Evolutionary conservation across 1,140 invertebrate species (phyloP).

Genomic region (Oncopodura yosiiana): DNA sequence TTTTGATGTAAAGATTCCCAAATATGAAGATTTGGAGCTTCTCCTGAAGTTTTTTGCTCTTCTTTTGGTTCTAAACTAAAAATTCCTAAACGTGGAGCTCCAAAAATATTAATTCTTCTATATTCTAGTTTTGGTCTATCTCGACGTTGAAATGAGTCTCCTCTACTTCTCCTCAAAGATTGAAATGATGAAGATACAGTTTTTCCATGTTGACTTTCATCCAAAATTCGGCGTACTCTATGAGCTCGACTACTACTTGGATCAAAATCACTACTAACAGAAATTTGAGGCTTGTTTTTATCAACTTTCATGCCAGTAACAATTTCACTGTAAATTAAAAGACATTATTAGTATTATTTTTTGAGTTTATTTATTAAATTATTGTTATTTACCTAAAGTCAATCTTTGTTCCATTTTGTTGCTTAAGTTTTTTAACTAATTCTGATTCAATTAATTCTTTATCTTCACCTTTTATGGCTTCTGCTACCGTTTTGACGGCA

Average conservation of each 20-base stretch:
- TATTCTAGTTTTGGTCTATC: background rate
- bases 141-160: background rate
- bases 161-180: slow-evolving; percentile 26
- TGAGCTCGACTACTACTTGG: slow-evolving; percentile 33
- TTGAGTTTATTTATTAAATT: slow-evolving; percentile 5
- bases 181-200: background rate
- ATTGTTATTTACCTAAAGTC: slow-evolving; percentile 26
- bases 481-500: slow-evolving; percentile 59
- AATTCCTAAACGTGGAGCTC: slow-evolving; percentile 48
- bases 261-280: slow-evolving; percentile 22
- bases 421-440: slow-evolving; percentile 56
- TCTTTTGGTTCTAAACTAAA: slow-evolving; percentile 42
- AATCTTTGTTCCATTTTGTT: slow-evolving; percentile 38
- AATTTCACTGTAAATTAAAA: slow-evolving; percentile 50
- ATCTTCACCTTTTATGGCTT: slow-evolving; percentile 50
- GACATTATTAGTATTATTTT: slow-evolving; percentile 31
- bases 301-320: slow-evolving; percentile 65
- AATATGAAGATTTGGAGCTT: slow-evolving; percentile 48
- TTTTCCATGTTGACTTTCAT: slow-evolving; percentile 14
- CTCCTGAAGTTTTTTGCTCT: slow-evolving; percentile 30
- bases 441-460: slow-evolving; percentile 59
- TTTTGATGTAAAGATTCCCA: slow-evolving; percentile 57
- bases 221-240: slow-evolving; percentile 41
- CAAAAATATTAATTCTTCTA: slow-evolving; percentile 46
- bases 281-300: slow-evolving; percentile 38